Evolutionary conservation across 1,140 invertebrate species (phyloP), one percentile per base, ranked within the genome.

Genomic region (Idris sp.): DNA sequence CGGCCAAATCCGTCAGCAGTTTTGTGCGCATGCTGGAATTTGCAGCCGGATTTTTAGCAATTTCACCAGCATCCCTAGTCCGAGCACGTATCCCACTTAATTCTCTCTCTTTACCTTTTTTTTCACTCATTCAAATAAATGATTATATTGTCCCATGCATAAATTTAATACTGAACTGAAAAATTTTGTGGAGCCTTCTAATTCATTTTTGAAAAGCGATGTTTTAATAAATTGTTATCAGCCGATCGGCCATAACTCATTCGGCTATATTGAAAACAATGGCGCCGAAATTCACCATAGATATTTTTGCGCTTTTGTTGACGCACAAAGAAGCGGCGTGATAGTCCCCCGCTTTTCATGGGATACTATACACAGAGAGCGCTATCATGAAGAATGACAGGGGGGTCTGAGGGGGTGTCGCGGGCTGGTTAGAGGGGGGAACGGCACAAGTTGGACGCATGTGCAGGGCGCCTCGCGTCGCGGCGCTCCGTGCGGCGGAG

Each of bases 381-480:
- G 81, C 77, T 76, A 77, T 72, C 76, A 75, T 67, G 75, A 67
- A 59, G 80, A 76, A 81, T 83, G 76, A 82, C 76, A 76, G 74
- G 28, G 77, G 61, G 62, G 16, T n/a, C n/a, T 74, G 58, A 54
- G 72, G 41, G 65, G 74, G 54, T 78, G 76, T 69, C 74, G 76
- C 43, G 67, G 59, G 62, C 49, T 67, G 69, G 71, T 73, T 77
- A 62, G 76, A 67, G 68, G 79, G 78, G 79, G 79, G 76, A 78
- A 76, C 71, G 76, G 59, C n/a, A n/a, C 67, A 74, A 80, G 79
- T 77, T 83, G 67, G 84, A 87, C 86, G 86, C 86, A 88, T 88
- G 86, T 88, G 86, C 86, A 86, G 86, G 85, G 82, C 82, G 83
- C 78, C 79, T 81, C 81, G 83, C 85, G 84, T 86, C 84, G 85